phyloP scores from a whole-genome alignment of 2,888 invertebrate species.

The Cyaniris semiargus region DNA sequence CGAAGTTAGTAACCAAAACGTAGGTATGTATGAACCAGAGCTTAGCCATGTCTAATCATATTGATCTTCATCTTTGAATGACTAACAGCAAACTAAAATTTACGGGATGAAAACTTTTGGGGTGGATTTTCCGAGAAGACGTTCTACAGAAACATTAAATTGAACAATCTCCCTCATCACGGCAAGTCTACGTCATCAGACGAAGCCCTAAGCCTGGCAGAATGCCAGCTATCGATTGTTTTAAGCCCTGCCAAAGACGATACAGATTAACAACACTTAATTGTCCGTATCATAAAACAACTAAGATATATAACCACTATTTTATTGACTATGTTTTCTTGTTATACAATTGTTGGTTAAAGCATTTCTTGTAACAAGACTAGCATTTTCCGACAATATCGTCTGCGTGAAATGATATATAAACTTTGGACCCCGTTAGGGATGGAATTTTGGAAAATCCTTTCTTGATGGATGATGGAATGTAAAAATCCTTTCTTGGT shows the following conservation, averaged over 20 bases:
- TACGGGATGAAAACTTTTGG: not conserved
- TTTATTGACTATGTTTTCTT: not conserved
- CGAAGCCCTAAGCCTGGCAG: conserved; percentile 14
- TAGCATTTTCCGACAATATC: not conserved
- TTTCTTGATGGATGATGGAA: no score
- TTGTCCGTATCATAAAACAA: conserved; percentile 1
- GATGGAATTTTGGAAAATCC: not conserved
- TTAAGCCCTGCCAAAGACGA: not conserved
- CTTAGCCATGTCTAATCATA: not conserved
- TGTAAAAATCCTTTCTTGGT: no score
- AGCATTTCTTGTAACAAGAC: not conserved
- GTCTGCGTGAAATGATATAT: not conserved
- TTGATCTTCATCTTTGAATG: not conserved
- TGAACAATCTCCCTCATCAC: conserved; percentile 41
- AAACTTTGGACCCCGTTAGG: not conserved
- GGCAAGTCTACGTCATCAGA: not conserved
- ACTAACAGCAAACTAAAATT: not conserved
- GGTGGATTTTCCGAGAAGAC: not conserved
- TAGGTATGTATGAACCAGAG: not conserved
- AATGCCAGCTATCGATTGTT: conserved; percentile 45
- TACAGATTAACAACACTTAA: not conserved
- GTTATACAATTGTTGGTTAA: not conserved
- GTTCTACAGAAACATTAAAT: not conserved
- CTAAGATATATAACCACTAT: not conserved
- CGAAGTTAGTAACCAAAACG: not conserved